phyloP scores from a whole-genome alignment of 2,797 vertebrate genomes.

The Lepus townsendii region DNA sequence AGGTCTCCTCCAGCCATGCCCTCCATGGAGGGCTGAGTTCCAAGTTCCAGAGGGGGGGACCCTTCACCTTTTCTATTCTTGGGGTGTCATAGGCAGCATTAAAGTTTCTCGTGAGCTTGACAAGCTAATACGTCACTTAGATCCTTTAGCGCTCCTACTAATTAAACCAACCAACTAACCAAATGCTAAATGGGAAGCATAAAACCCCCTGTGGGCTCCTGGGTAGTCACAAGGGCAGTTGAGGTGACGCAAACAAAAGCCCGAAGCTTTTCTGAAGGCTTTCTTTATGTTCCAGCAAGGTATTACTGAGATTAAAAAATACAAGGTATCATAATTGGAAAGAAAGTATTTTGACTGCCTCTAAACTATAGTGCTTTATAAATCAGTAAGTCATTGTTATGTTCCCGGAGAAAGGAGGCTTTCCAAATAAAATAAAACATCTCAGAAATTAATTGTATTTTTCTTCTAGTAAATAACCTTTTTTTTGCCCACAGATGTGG shows the following conservation, averaged over 20 bases:
- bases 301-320: constrained; percentile 60
- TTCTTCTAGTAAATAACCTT: constrained; percentile 79
- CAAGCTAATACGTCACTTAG: constrained; percentile 53
- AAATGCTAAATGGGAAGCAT: constrained; percentile 61
- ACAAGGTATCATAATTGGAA: constrained; percentile 29
- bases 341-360: constrained; percentile 62
- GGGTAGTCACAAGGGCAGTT: constrained; percentile 6
- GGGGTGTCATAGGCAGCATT: background rate
- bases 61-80: background rate
- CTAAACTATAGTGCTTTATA: constrained; percentile 67
- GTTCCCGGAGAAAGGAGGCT: constrained; percentile 75
- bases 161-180: constrained; percentile 57
- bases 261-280: constrained; percentile 15
- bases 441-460: constrained; percentile 76
- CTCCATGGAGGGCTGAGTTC: background rate
- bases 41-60: background rate
- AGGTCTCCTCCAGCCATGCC: too few species aligned
- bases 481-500: constrained; percentile 61
- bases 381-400: constrained; percentile 71
- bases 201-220: background rate
- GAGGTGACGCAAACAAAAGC: constrained; percentile 25
- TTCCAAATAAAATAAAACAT: constrained; percentile 82
- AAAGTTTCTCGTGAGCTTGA: background rate
- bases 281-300: constrained; percentile 22
- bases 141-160: constrained; percentile 28